Evolutionary conservation across 2,888 invertebrate genomes (phyloP).

Genomic region (Philereme transversata): DNA sequence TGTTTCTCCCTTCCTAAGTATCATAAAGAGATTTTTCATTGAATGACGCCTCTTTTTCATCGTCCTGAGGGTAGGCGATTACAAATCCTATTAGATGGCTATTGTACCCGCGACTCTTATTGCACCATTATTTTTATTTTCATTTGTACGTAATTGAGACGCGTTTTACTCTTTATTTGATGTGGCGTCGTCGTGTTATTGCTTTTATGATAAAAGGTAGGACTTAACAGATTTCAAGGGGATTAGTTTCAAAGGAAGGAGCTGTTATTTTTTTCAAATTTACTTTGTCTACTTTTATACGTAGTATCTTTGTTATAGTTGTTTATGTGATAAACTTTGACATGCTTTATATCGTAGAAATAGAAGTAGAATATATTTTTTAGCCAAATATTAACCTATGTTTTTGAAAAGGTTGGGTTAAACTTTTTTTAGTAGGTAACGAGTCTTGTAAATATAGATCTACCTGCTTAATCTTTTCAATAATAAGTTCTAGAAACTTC

Average conservation of each 20-base stretch:
- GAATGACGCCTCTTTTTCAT: constrained; percentile 62
- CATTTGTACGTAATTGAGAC: constrained; percentile 73
- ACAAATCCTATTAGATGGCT: constrained; percentile 68
- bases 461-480: too few species aligned
- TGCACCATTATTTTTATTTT: constrained; percentile 61
- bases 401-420: not conserved
- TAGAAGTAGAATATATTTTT: not conserved
- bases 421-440: too few species aligned
- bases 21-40: constrained; percentile 74
- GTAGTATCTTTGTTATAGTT: constrained; percentile 9
- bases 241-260: constrained; percentile 28
- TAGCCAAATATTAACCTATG: not conserved
- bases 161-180: constrained; percentile 66
- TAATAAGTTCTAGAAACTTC: too few species aligned
- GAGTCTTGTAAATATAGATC: too few species aligned
- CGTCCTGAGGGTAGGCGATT: constrained; percentile 59
- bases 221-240: constrained; percentile 42
- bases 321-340: constrained; percentile 13
- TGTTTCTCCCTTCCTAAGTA: constrained; percentile 67
- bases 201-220: constrained; percentile 53
- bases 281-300: constrained; percentile 1
- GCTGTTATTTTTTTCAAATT: constrained; percentile 33
- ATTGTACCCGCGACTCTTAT: constrained; percentile 59
- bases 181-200: constrained; percentile 63
- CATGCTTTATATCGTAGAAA: not conserved